A percentile compares a stretch with the other conserved stretches of the same genome.
Conservation (phyloP, 2,113 vertebrate genomes). For the Petrocephalus zakoni region DNA sequence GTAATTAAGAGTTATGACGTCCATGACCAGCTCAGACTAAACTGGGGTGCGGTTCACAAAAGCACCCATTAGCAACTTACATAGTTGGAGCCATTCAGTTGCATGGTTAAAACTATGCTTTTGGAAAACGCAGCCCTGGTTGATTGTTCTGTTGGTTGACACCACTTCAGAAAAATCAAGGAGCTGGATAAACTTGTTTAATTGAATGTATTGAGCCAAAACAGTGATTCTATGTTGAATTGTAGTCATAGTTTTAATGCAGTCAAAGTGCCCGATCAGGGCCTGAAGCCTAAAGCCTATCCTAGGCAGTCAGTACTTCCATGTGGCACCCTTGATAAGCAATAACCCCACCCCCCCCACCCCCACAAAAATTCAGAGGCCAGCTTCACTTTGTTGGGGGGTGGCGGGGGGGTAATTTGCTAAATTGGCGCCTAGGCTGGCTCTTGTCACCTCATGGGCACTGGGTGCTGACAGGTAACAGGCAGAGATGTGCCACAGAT, state of each 20-base stretch:
- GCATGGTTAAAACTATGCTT: no score
- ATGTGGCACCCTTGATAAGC: background rate
- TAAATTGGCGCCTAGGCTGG: background rate
- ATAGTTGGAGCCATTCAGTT: no score
- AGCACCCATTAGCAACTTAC: no score
- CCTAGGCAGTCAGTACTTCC: background rate
- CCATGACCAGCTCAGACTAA: background rate
- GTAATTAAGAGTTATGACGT: background rate
- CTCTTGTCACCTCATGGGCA: background rate
- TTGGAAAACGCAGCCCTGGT: no score
- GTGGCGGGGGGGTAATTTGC: background rate
- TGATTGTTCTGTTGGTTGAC: background rate
- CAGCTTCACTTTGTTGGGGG: background rate
- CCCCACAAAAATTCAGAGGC: background rate
- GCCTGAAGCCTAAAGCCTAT: background rate
- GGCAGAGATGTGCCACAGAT: background rate
- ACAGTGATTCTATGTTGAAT: background rate
- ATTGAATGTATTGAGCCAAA: background rate
- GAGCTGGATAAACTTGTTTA: background rate
- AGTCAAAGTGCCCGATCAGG: background rate
- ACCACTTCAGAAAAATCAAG: background rate
- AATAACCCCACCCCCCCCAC: background rate
- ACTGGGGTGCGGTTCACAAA: no score
- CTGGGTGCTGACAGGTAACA: background rate
- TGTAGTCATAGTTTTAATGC: background rate